Evolutionary conservation across 2,113 vertebrate species (phyloP).

Genomic region (Thermophis baileyi): DNA sequence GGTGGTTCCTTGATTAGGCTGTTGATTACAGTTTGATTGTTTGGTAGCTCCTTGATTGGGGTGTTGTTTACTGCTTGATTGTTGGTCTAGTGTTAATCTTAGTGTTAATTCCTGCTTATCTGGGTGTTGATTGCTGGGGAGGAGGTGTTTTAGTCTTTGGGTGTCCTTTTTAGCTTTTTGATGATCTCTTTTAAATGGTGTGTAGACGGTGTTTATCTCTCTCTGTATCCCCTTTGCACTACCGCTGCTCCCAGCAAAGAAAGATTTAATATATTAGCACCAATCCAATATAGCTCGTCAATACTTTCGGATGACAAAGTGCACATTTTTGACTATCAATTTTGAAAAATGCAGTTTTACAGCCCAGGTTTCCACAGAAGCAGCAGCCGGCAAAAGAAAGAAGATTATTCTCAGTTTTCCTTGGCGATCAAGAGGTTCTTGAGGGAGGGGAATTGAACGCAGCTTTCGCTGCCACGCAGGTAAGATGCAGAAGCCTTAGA

Average conservation of each 20-base stretch:
- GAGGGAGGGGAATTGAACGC: neutral
- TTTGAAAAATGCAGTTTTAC: neutral
- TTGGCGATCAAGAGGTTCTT: neutral
- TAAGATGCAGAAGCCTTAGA: neutral
- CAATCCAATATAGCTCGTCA: neutral
- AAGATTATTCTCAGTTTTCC: neutral
- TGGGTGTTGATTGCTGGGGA: neutral
- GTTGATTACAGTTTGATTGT: neutral
- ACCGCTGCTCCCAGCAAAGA: neutral
- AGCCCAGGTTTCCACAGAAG: neutral
- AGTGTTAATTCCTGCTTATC: neutral
- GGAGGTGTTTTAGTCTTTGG: neutral
- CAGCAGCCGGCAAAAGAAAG: neutral
- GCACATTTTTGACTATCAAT: neutral
- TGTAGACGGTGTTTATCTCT: neutral
- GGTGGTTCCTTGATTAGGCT: neutral
- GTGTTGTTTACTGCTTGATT: neutral
- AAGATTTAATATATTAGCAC: neutral
- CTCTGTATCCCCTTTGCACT: neutral
- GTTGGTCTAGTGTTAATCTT: neutral
- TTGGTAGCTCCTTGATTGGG: neutral
- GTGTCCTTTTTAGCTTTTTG: neutral
- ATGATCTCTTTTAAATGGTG: neutral
- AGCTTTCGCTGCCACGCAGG: neutral
- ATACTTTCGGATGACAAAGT: neutral